A percentile compares a stretch with the other conserved stretches of the same genome.
phyloP scores from a whole-genome alignment of 2,797 vertebrate genomes.

The Gymnoscopelus microlampas region DNA sequence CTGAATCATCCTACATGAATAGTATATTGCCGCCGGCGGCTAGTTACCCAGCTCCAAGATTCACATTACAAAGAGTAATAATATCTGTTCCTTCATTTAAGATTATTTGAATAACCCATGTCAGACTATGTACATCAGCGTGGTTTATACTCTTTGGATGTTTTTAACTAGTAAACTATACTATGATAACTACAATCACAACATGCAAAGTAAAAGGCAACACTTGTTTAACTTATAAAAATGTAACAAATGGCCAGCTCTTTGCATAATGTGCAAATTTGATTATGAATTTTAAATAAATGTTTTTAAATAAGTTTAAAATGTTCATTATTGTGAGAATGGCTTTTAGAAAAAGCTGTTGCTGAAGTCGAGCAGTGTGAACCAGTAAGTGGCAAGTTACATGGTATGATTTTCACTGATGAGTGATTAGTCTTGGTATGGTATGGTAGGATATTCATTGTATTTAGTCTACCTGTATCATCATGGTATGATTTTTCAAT shows the following conservation, averaged over 20 bases:
- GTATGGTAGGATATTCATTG: too few relatives aligned
- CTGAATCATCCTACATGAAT: too few relatives aligned
- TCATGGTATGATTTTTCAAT: too few relatives aligned
- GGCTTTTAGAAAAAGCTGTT: not conserved
- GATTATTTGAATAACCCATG: too few relatives aligned
- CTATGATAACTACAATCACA: not conserved
- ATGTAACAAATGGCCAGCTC: constrained; percentile 2
- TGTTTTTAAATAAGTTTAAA: constrained; percentile 37
- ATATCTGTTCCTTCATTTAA: too few relatives aligned
- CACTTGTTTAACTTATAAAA: not conserved
- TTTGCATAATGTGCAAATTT: constrained; percentile 19
- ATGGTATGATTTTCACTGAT: not conserved
- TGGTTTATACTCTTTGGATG: too few relatives aligned
- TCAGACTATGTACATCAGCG: too few relatives aligned
- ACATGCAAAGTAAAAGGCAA: not conserved
- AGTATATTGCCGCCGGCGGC: too few relatives aligned
- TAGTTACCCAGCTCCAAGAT: too few relatives aligned
- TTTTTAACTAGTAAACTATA: not conserved
- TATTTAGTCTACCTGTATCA: too few relatives aligned
- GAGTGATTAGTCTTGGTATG: too few relatives aligned
- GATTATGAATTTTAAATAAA: constrained; percentile 68
- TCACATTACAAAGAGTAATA: too few relatives aligned
- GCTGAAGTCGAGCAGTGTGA: not conserved
- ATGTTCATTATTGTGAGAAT: not conserved
- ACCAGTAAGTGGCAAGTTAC: not conserved